phyloP scores from a whole-genome alignment of 2,797 vertebrate species.

The Podarcis lilfordi region DNA sequence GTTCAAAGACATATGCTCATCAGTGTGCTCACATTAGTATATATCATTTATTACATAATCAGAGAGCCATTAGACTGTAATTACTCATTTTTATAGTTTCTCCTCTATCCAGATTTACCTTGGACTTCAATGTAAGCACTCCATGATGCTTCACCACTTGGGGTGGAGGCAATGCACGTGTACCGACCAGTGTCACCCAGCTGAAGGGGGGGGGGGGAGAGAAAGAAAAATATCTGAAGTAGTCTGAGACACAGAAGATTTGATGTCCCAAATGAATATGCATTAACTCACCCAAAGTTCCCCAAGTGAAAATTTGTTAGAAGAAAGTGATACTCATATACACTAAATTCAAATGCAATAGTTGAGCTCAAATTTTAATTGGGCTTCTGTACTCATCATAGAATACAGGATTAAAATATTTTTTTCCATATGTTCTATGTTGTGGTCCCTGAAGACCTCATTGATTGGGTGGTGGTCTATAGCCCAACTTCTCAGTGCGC shows the following conservation, averaged over 20 bases:
- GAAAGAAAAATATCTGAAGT: constrained; percentile 70
- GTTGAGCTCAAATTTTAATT: neutral
- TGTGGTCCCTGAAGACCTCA: neutral
- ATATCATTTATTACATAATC: constrained; percentile 34
- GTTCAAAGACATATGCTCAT: constrained; percentile 16
- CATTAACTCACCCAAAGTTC: constrained; percentile 36
- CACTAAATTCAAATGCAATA: neutral
- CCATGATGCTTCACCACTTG: constrained; percentile 96
- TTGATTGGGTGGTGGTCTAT: too few species aligned
- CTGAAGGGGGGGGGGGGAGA: constrained; percentile 73
- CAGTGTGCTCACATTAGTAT: constrained; percentile 3
- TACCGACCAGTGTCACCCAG: constrained; percentile 94
- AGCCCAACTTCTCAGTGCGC: too few species aligned
- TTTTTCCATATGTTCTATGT: neutral
- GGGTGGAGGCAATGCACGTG: constrained; percentile 93
- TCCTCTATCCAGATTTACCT: constrained; percentile 79
- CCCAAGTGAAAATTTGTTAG: constrained; percentile 13
- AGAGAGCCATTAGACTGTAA: constrained; percentile 31
- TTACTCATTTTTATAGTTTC: constrained; percentile 20
- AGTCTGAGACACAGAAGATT: constrained; percentile 58
- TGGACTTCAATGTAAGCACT: constrained; percentile 95
- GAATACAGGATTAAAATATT: neutral
- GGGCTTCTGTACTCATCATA: neutral
- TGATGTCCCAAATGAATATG: constrained; percentile 51
- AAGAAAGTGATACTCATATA: neutral